phyloP scores from a whole-genome alignment of 1,140 invertebrate species.

The Tetragnatha versicolor region DNA sequence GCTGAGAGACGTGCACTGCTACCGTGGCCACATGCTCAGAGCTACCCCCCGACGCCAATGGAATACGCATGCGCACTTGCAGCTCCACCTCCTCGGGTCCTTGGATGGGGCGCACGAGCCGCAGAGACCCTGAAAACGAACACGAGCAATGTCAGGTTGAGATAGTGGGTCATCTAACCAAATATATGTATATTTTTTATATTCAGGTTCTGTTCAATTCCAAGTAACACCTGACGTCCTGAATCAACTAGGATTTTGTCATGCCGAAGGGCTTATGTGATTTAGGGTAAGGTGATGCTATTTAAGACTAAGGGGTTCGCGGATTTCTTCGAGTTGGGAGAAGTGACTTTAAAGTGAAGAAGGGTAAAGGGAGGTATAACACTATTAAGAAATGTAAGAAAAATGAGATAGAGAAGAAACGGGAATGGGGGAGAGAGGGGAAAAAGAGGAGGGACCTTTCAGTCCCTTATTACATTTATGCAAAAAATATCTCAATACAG shows the following conservation, averaged over 20 bases:
- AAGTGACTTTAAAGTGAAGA: no score
- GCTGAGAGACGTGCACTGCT: conserved; percentile 56
- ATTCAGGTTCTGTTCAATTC: conserved; percentile 20
- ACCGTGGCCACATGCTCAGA: conserved; percentile 57
- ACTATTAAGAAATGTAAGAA: no score
- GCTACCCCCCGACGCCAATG: conserved; percentile 18
- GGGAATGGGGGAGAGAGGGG: no score
- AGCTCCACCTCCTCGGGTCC: conserved; percentile 59
- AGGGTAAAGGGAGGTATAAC: no score
- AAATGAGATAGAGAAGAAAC: no score
- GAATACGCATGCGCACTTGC: conserved; percentile 56
- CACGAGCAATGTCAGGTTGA: background rate
- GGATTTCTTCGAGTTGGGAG: no score
- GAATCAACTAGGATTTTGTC: background rate
- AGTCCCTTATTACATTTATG: no score
- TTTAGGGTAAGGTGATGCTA: no score
- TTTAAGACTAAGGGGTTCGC: no score
- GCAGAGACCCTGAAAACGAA: conserved; percentile 59
- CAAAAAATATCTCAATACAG: no score
- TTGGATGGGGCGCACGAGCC: conserved; percentile 59
- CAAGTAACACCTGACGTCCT: conserved; percentile 14
- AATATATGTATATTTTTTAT: background rate
- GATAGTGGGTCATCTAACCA: background rate
- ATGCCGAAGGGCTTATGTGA: no score
- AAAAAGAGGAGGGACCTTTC: no score